phyloP scores from a whole-genome alignment of 2,888 invertebrate species.

The Mycogona germanica region DNA sequence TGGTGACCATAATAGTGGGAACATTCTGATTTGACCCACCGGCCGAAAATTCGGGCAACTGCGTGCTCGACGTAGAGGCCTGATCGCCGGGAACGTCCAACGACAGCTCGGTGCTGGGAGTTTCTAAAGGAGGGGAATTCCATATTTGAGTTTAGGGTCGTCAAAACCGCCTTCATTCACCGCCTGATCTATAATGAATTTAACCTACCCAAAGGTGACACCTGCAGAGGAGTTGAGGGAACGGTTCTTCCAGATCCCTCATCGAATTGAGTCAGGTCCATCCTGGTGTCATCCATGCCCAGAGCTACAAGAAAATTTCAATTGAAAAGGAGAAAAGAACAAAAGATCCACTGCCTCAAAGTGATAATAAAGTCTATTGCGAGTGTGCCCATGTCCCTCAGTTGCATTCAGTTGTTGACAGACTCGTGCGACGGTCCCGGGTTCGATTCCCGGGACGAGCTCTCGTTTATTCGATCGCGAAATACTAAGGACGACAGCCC shows the following conservation, averaged over 20 bases:
- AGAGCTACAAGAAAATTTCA: slow-evolving; percentile 22
- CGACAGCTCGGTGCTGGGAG: neutral
- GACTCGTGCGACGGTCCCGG: no score
- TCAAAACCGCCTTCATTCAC: neutral
- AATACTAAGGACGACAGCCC: no score
- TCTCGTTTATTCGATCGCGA: no score
- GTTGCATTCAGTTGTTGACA: no score
- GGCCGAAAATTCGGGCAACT: no score
- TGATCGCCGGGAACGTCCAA: slow-evolving; percentile 3
- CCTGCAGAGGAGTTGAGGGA: slow-evolving; percentile 52
- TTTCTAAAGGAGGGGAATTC: neutral
- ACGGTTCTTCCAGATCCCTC: slow-evolving; percentile 53
- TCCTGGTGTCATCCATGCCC: slow-evolving; percentile 57
- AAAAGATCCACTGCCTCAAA: neutral
- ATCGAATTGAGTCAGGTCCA: slow-evolving; percentile 52
- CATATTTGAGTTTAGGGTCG: neutral
- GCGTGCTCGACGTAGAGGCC: no score
- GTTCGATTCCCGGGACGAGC: no score
- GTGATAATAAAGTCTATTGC: no score
- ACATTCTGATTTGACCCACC: no score
- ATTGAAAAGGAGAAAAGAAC: no score
- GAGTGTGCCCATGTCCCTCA: no score
- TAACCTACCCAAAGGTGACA: slow-evolving; percentile 42
- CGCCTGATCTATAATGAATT: neutral
- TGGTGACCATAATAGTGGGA: neutral